These are phyloP conservation scores for Chaetorhynchus papuensis DNA, from an alignment of 2,113 vertebrate genomes.

Conservation along the genomic window DNA sequence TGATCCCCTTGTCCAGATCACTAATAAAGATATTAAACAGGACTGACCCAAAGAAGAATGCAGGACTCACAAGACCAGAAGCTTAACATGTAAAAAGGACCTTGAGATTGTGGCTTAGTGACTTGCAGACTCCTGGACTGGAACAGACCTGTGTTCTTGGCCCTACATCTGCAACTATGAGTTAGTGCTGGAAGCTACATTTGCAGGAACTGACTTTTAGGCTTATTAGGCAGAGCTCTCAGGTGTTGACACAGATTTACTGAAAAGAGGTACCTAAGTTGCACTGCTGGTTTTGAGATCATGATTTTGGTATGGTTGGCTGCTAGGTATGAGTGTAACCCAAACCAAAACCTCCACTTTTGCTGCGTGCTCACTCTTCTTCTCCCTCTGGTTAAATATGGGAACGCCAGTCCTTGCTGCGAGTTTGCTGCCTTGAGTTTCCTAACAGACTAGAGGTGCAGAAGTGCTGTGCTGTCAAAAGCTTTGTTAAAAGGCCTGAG, in stretches of 20 bases:
- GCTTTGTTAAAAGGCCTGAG: background rate
- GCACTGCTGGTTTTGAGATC: background rate
- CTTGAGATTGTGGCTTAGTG: background rate
- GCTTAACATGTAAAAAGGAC: background rate
- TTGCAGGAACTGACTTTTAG: background rate
- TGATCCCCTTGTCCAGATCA: background rate
- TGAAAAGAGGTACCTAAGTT: background rate
- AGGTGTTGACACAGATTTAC: background rate
- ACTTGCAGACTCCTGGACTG: background rate
- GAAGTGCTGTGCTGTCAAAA: background rate
- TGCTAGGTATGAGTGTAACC: background rate
- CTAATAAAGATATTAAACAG: background rate
- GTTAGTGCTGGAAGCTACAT: background rate
- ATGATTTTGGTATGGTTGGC: background rate
- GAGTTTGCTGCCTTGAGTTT: background rate
- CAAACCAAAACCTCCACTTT: rapidly evolving
- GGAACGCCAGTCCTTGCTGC: background rate
- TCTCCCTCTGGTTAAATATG: background rate
- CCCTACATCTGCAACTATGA: background rate
- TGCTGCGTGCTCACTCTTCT: background rate
- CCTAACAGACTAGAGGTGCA: background rate
- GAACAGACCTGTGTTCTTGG: background rate
- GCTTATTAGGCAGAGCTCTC: background rate
- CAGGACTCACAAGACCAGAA: background rate
- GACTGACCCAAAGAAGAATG: background rate